A percentile compares a stretch with the other conserved stretches of the same genome.
phyloP scores from a whole-genome alignment of 2,113 vertebrate genomes.

The Hippocampus abdominalis region DNA sequence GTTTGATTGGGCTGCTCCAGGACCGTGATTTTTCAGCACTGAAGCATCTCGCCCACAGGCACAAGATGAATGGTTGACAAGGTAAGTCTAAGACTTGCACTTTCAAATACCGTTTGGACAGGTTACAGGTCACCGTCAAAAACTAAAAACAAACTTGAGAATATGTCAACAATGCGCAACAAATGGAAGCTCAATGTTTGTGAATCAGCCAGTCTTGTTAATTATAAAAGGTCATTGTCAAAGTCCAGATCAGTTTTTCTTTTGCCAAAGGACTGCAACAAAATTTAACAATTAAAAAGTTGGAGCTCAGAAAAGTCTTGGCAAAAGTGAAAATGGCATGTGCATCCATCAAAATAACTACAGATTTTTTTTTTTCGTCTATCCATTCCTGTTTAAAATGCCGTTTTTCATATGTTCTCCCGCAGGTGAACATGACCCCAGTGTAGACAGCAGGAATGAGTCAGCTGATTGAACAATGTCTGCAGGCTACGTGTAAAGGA shows the following conservation, averaged over 20 bases:
- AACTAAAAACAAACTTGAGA: conserved; percentile 29
- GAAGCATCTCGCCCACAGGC: conserved; percentile 39
- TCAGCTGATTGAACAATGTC: conserved; percentile 30
- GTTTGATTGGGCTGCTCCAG: conserved; percentile 23
- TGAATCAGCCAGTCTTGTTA: conserved; percentile 13
- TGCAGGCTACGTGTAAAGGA: conserved; percentile 43
- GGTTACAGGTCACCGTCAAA: conserved; percentile 24
- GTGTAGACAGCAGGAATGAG: conserved; percentile 39
- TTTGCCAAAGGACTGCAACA: not conserved
- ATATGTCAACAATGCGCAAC: conserved; percentile 2
- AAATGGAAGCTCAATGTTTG: conserved; percentile 11
- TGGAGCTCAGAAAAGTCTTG: not conserved
- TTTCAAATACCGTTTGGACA: conserved; percentile 10
- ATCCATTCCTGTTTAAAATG: not conserved
- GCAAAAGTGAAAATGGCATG: not conserved
- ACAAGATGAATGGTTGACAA: conserved; percentile 1
- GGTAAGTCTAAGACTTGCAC: conserved; percentile 6
- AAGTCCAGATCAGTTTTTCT: not conserved
- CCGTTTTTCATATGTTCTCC: conserved; percentile 23
- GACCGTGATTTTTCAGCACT: conserved; percentile 36
- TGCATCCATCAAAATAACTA: not conserved
- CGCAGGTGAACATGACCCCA: conserved; percentile 23
- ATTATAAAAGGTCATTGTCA: conserved; percentile 8
- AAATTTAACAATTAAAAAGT: not conserved
- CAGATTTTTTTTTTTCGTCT: not conserved